These are phyloP conservation scores for Drosophila mojavensis DNA, from an alignment of 1,140 invertebrate species.

Conservation along the genomic window DNA sequence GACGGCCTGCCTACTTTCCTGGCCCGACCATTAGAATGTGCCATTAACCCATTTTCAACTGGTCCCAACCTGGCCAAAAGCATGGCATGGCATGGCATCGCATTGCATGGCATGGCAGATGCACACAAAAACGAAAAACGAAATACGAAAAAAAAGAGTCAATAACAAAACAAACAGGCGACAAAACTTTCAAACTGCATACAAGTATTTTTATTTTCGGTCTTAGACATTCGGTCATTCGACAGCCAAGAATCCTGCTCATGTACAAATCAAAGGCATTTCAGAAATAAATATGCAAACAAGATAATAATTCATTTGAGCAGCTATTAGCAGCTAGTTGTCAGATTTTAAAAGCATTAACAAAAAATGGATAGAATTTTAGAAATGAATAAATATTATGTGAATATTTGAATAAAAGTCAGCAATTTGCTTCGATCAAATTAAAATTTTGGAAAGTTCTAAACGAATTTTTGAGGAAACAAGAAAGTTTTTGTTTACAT, in stretches of 20 bases:
- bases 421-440: too few species aligned
- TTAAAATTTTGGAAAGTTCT: too few species aligned
- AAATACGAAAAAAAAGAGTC: neutral
- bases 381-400: neutral
- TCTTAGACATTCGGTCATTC: constrained; percentile 28
- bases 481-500: neutral
- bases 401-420: too few species aligned
- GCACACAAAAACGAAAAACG: constrained; percentile 30
- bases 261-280: neutral
- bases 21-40: constrained; percentile 65
- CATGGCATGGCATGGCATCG: constrained; percentile 10
- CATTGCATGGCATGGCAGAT: constrained; percentile 36
- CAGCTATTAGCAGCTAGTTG: neutral
- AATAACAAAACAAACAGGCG: constrained; percentile 42
- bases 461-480: neutral
- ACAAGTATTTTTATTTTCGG: constrained; percentile 31
- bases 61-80: constrained; percentile 5
- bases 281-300: neutral
- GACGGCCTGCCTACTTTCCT: constrained; percentile 54
- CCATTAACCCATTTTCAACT: constrained; percentile 74
- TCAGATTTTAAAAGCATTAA: neutral
- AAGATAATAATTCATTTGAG: constrained; percentile 7
- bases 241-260: constrained; percentile 13
- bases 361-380: neutral
- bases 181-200: constrained; percentile 53